phyloP scores from a whole-genome alignment of 2,113 vertebrate genomes.

The Cyanistes caeruleus region DNA sequence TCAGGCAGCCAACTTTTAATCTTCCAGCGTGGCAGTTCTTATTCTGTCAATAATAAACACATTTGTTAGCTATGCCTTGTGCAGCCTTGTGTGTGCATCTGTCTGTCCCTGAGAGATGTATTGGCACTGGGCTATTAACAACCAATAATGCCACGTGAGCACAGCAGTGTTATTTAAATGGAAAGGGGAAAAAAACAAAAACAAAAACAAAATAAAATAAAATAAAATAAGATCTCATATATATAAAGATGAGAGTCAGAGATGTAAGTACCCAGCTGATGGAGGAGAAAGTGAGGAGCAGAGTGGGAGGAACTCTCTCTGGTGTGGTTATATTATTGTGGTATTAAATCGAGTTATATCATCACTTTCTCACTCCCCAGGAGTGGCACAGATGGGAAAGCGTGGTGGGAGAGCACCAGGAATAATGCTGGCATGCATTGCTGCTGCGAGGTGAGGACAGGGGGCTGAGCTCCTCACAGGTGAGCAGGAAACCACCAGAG shows the following conservation, averaged over 20 bases:
- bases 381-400: constrained; percentile 37
- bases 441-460: neutral
- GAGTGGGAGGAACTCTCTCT: constrained; percentile 50
- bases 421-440: neutral
- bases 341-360: constrained; percentile 16
- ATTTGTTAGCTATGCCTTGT: neutral
- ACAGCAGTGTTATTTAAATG: neutral
- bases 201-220: rapidly evolving
- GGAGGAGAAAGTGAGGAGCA: neutral
- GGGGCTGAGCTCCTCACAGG: neutral
- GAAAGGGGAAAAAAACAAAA: rapidly evolving
- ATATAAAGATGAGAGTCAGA: neutral
- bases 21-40: neutral
- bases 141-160: neutral
- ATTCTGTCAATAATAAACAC: constrained; percentile 27
- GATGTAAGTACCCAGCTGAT: neutral
- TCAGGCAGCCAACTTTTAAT: constrained; percentile 29
- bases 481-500: neutral
- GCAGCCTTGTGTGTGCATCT: neutral
- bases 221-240: neutral
- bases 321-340: neutral
- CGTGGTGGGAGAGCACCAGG: constrained; percentile 14
- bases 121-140: neutral
- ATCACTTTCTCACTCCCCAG: constrained; percentile 48
- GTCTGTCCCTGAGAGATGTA: neutral